Conservation (phyloP, 2,888 invertebrate species). For the Cataglyphis livida region DNA sequence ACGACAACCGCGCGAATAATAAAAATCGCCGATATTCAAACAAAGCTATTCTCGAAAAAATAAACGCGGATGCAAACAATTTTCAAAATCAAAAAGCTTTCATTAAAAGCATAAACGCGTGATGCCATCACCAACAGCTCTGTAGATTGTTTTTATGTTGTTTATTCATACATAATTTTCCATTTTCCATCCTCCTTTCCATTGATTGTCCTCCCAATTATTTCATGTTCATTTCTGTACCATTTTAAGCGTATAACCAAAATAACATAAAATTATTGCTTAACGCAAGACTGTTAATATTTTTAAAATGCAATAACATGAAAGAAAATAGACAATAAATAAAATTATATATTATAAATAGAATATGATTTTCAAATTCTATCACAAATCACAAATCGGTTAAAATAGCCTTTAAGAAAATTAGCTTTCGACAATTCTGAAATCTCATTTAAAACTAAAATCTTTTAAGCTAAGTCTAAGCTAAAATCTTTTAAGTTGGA, state of each 20-base stretch:
- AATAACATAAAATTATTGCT: not conserved
- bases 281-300: not conserved
- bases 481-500: not conserved
- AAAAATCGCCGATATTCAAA: constrained; percentile 37
- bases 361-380: not conserved
- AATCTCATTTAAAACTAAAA: not conserved
- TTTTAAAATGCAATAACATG: not conserved
- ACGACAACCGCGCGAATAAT: constrained; percentile 43
- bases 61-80: not conserved
- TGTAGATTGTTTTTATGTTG: not conserved
- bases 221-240: not conserved
- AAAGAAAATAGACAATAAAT: not conserved
- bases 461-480: not conserved
- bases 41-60: not conserved
- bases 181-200: not conserved
- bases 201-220: not conserved
- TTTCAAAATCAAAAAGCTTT: not conserved
- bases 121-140: not conserved
- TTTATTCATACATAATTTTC: too few relatives aligned
- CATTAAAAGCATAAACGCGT: not conserved
- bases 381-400: not conserved
- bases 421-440: not conserved
- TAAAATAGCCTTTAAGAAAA: not conserved
- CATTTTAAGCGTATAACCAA: not conserved
- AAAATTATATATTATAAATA: not conserved